Evolutionary conservation across 2,888 invertebrate genomes (phyloP), one percentile per base, ranked within the genome.

Genomic region (Apodemia mormo): DNA sequence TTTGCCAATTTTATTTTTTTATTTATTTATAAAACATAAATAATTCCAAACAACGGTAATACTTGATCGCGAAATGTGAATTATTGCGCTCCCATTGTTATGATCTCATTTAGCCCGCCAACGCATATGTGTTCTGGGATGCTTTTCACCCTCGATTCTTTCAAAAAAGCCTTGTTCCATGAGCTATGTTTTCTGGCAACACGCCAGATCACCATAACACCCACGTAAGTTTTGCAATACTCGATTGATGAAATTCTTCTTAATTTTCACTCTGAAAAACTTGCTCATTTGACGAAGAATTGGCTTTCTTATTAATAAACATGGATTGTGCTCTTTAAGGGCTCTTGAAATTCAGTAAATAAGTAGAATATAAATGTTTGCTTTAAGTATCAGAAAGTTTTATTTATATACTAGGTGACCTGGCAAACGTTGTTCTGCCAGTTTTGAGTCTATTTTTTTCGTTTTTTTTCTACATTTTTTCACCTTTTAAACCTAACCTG

Each of bases 21-120:
- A 6, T 40, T 1, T 40, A 10, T 3, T 45, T 45, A 45, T 45
- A 12, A n/a, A 6, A n/a, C n/a, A n/a, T 5, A n/a, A n/a, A 52
- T 52, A n/a, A 52, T 52, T 14, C 10, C 2, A n/a, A 52, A n/a
- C 6, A n/a, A n/a, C 52, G n/a, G 52, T 52, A 10, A 6, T 52
- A n/a, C 52, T 1, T n/a, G 52, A n/a, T 52, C 52, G n/a, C n/a
- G 5, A 52, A n/a, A n/a, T 52, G 2, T n/a, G n/a, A n/a, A n/a
- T 12, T 49, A 14, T 49, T 49, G 4, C 2, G 49, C 5, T 14
- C 49, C 49, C 14, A 52, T 52, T n/a, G n/a, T 52, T n/a, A 52
- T n/a, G 52, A 52, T 52, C 52, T 52, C 52, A 52, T 40, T 52
- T n/a, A n/a, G 52, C 7, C 52, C 52, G 52, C 52, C 52, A 54